Evolutionary conservation across 2,888 invertebrate species (phyloP).

Genomic region (Aphidius colemani): DNA sequence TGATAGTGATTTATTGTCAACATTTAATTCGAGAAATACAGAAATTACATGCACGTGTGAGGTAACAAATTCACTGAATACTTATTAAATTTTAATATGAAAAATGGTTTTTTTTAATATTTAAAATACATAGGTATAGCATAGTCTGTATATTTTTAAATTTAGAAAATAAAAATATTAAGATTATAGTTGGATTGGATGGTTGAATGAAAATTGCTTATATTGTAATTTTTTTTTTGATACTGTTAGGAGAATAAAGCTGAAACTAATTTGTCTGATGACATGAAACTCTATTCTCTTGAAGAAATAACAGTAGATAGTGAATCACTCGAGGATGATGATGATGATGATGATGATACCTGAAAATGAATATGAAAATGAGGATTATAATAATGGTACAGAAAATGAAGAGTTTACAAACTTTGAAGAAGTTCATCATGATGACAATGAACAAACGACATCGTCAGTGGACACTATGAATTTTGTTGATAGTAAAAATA

Average conservation of each 20-base stretch:
- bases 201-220: too few species aligned
- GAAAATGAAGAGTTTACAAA: constrained; percentile 29
- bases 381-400: not conserved
- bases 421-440: constrained; percentile 33
- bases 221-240: too few species aligned
- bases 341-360: constrained; percentile 1
- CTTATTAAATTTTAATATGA: too few species aligned
- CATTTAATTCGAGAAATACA: constrained; percentile 3
- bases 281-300: too few species aligned
- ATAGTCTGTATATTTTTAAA: too few species aligned
- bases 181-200: too few species aligned
- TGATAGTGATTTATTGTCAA: not conserved
- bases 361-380: constrained; percentile 1
- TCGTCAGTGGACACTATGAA: not conserved
- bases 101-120: too few species aligned
- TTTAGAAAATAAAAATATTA: too few species aligned
- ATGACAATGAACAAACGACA: constrained; percentile 31
- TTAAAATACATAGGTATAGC: too few species aligned
- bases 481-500: not conserved
- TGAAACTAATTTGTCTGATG: too few species aligned
- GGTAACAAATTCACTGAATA: not conserved
- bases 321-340: not conserved
- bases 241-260: too few species aligned
- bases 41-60: constrained; percentile 18
- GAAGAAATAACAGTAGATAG: not conserved